Evolutionary conservation across 64 coral and sea anemone species (phyloP).

Genomic region (Porites lutea): DNA sequence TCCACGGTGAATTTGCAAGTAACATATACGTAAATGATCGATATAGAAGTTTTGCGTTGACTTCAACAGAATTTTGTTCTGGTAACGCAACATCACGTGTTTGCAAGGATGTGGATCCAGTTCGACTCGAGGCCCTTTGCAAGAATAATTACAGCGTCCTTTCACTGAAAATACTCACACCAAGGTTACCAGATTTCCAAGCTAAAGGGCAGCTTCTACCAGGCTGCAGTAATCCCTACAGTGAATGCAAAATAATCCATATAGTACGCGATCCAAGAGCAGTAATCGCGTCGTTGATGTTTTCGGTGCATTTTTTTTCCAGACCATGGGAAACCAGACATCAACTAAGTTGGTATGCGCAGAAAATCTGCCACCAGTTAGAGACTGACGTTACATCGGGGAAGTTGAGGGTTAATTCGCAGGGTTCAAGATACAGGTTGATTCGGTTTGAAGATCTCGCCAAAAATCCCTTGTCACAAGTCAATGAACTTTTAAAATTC

Average conservation of each 20-base stretch:
- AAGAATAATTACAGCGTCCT: neutral
- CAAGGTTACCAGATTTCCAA: neutral
- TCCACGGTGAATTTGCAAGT: neutral
- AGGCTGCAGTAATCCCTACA: neutral
- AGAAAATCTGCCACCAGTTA: conserved; percentile 9
- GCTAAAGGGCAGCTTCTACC: neutral
- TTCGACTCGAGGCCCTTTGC: neutral
- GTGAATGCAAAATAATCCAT: conserved; percentile 8
- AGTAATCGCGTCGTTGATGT: neutral
- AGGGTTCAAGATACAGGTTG: neutral
- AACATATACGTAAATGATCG: neutral
- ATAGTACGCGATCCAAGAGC: conserved; percentile 10
- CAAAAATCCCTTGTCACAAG: neutral
- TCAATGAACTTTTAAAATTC: neutral
- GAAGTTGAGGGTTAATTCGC: neutral
- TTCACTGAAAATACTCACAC: neutral
- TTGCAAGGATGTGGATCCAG: neutral
- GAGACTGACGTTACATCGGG: neutral
- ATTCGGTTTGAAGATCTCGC: conserved; percentile 28
- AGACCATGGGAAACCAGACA: neutral
- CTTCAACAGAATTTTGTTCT: neutral
- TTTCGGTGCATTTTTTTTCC: neutral
- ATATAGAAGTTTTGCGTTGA: neutral
- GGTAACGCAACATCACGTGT: neutral
- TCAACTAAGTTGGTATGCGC: neutral